Evolutionary conservation across 2,888 invertebrate genomes (phyloP), one percentile per base, ranked within the genome.

Genomic region (Lacanobia oleracea): DNA sequence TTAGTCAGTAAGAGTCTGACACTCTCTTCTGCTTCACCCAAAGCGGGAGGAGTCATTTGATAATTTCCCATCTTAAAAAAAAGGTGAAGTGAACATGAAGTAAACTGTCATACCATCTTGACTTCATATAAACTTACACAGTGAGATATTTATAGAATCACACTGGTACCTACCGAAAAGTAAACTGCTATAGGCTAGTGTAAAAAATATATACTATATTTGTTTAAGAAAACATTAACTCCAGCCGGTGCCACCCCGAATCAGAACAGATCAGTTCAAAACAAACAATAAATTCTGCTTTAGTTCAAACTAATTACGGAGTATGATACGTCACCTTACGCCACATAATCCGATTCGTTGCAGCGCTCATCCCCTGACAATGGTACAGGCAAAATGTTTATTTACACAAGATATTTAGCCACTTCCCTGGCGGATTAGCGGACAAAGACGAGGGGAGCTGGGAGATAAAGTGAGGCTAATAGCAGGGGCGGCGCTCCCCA

Each of bases 361-460:
- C 91, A 91, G 93, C 89, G 89, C 88, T 92, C 91, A 89, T 92
- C 93, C 93, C 93, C 88, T 89, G 90, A 93, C 94, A 94, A 95
- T 94, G 90, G 91, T 89, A 91, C 91, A 91, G 91, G 91, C 93
- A 88, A 86, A 93, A 94, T 95, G 95, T 96, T 95, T 96, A 94
- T 96, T 96, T 96, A 95, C 94, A 95, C 95, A 96, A 96, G 95
- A 94, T 95, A 95, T 95, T 95, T 95, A 95, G 94, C 93, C 94
- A 94, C 95, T 94, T 95, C 94, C 95, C 95, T 91, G 92, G 86
- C 93, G 93, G 95, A 95, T 96, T 94, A 95, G 93, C 90, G 90
- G 93, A 92, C 93, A 92, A 90, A 92, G 92, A 90, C 90, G 91
- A 92, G 93, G 94, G 94, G 93, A 79, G 87, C 87, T 86, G 88